phyloP scores from a whole-genome alignment of 2,113 vertebrate genomes.

The Taxidea taxus region DNA sequence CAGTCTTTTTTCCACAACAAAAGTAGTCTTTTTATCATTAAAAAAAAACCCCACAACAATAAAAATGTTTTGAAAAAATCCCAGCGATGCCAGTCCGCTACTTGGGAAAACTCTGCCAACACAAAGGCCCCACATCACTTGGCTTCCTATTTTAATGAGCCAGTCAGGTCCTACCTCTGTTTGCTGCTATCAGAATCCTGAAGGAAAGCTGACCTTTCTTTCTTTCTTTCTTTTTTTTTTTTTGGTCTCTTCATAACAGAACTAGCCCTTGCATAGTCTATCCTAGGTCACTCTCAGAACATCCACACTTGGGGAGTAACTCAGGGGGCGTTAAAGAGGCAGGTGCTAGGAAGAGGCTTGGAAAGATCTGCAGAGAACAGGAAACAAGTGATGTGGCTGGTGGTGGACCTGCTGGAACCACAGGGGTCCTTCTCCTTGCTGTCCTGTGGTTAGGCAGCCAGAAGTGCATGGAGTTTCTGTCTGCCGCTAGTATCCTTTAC shows the following conservation, averaged over 20 bases:
- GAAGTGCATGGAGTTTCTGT: background rate
- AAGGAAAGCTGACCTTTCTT: background rate
- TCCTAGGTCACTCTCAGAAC: background rate
- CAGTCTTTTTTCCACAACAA: background rate
- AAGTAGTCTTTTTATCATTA: background rate
- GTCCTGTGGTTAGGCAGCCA: fast-evolving
- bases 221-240: background rate
- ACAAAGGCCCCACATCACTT: background rate
- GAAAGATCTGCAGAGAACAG: background rate
- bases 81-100: background rate
- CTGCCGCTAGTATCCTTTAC: background rate
- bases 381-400: fast-evolving
- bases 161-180: background rate
- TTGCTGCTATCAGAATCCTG: background rate
- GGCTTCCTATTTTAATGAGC: background rate
- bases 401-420: fast-evolving
- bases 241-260: background rate
- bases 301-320: background rate
- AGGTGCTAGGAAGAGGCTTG: background rate
- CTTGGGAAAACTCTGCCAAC: background rate
- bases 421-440: background rate
- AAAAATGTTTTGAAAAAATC: background rate
- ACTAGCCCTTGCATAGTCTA: background rate
- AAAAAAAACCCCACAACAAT: background rate
- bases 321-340: background rate